Evolutionary conservation across 2,113 vertebrate genomes (phyloP).

Genomic region (Prionailurus bengalensis): DNA sequence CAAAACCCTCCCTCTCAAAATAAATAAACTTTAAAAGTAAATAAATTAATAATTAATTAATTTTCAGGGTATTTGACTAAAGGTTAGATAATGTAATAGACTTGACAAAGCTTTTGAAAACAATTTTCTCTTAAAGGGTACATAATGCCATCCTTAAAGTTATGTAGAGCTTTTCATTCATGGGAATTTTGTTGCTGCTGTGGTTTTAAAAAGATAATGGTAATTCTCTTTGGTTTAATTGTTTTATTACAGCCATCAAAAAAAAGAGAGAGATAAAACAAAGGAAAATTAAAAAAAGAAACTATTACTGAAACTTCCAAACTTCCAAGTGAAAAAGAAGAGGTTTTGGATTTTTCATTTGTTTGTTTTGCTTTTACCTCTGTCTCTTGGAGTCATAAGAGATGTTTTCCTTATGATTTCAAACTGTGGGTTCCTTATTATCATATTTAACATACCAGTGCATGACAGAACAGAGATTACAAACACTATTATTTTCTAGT

Average conservation of each 20-base stretch:
- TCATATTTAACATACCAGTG: conserved; percentile 77
- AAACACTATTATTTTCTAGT: conserved; percentile 75
- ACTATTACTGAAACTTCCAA: conserved; percentile 77
- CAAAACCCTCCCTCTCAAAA: no score
- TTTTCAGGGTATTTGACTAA: conserved; percentile 54
- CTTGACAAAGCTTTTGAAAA: conserved; percentile 68
- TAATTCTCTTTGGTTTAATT: background rate
- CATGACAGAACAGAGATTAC: conserved; percentile 82
- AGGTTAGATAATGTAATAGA: conserved; percentile 56
- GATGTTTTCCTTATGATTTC: conserved; percentile 82
- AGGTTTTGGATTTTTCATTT: conserved; percentile 33
- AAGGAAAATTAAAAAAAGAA: background rate
- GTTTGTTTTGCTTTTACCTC: conserved; percentile 68
- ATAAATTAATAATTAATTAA: background rate
- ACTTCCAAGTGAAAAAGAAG: conserved; percentile 72
- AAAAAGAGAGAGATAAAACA: background rate
- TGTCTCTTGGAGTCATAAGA: conserved; percentile 64
- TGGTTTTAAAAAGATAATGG: background rate
- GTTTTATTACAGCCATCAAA: background rate
- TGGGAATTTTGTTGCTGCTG: conserved; percentile 21
- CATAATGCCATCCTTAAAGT: conserved; percentile 38
- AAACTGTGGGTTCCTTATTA: conserved; percentile 83
- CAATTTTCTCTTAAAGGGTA: conserved; percentile 72
- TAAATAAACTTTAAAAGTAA: no score
- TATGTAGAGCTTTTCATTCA: conserved; percentile 69